These are phyloP conservation scores for Luehdorfia chinensis DNA, from an alignment of 1,140 invertebrate species.

Conservation along the genomic window DNA sequence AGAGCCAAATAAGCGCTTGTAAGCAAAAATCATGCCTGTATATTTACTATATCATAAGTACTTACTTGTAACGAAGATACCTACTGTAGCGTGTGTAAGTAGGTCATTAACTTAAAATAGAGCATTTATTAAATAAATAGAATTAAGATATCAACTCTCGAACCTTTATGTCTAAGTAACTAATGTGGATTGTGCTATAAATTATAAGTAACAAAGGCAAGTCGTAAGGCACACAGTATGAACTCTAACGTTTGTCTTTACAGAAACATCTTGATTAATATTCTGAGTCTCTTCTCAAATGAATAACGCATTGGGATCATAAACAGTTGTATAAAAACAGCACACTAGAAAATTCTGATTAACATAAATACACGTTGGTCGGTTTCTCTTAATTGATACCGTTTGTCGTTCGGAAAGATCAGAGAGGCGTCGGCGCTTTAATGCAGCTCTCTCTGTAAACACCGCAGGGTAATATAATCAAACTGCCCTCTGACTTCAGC, in stretches of 20 bases:
- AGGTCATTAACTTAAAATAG: too few species aligned
- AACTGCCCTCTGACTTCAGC: slow-evolving; percentile 57
- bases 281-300: slow-evolving; percentile 3
- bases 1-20: slow-evolving; percentile 29
- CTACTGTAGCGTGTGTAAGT: neutral
- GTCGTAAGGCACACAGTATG: too few species aligned
- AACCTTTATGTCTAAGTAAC: too few species aligned
- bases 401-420: slow-evolving; percentile 51
- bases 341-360: slow-evolving; percentile 14
- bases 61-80: neutral
- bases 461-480: slow-evolving; percentile 48
- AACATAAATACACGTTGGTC: slow-evolving; percentile 30
- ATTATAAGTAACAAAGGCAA: too few species aligned
- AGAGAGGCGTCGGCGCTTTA: slow-evolving; percentile 43
- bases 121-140: too few species aligned
- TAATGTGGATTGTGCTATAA: too few species aligned
- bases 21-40: slow-evolving; percentile 11
- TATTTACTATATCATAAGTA: neutral
- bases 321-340: slow-evolving; percentile 10
- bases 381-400: slow-evolving; percentile 45
- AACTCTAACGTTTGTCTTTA: too few species aligned
- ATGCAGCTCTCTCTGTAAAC: slow-evolving; percentile 41
- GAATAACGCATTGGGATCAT: slow-evolving; percentile 4
- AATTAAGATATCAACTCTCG: too few species aligned
- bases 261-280: neutral